Percentiles rank a stretch among this genome's conserved stretches.
Conservation (phyloP, 2,888 invertebrate genomes). For the Danaus chrysippus region DNA sequence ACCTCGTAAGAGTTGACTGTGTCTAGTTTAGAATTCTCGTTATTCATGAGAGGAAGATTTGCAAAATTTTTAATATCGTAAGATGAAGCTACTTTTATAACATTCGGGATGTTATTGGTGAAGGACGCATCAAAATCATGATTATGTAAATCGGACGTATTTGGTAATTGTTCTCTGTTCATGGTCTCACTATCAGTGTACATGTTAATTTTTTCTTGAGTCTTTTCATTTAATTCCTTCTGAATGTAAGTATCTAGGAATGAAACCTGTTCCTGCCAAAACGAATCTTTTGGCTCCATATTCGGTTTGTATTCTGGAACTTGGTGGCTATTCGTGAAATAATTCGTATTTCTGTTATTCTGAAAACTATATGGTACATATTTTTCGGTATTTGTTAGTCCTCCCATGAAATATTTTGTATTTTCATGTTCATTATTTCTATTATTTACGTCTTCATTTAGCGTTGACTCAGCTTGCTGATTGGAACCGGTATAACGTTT, state of each 20-base stretch:
- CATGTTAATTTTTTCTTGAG: conserved; percentile 26
- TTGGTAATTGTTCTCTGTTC: conserved; percentile 53
- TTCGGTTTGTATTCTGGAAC: conserved; percentile 15
- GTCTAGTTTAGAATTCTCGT: conserved; percentile 55
- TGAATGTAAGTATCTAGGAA: conserved; percentile 36
- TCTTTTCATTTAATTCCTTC: conserved; percentile 33
- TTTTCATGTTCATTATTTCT: conserved; percentile 1
- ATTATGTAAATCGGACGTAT: conserved; percentile 55
- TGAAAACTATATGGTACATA: neutral
- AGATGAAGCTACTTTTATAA: conserved; percentile 45
- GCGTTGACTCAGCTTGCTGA: conserved; percentile 9
- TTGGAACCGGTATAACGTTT: conserved; percentile 26
- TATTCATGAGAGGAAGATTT: conserved; percentile 62
- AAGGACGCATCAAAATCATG: conserved; percentile 52
- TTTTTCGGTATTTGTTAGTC: neutral
- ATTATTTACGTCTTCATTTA: conserved; percentile 14
- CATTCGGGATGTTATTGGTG: conserved; percentile 55
- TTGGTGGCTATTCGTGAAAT: conserved; percentile 6
- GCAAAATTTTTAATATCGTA: conserved; percentile 63
- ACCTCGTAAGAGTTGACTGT: conserved; percentile 66
- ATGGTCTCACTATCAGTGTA: conserved; percentile 37
- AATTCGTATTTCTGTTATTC: neutral
- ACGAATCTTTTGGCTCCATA: conserved; percentile 37
- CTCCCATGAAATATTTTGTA: neutral
- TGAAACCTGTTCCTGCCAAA: conserved; percentile 36